These are phyloP conservation scores for Asarcornis scutulata DNA, from an alignment of 2,113 vertebrate genomes.

Conservation along the genomic window DNA sequence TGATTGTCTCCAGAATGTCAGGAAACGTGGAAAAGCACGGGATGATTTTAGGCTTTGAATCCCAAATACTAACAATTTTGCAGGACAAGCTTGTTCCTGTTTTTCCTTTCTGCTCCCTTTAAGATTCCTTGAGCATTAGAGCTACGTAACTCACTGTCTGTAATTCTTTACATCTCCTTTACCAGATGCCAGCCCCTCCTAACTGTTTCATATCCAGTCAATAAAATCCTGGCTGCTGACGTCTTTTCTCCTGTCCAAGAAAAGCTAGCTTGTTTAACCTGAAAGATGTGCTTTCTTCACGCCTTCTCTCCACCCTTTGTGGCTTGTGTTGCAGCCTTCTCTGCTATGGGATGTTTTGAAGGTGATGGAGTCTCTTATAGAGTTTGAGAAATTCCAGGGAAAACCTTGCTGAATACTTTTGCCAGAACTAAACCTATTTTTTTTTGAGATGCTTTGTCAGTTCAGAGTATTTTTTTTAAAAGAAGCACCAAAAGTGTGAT, in stretches of 20 bases:
- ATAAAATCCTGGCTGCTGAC: conserved; percentile 24
- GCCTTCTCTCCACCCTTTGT: not conserved
- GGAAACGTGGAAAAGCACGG: not conserved
- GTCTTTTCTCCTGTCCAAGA: not conserved
- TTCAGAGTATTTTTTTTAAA: not conserved
- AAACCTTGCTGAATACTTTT: not conserved
- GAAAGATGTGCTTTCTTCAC: not conserved
- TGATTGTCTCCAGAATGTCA: not conserved
- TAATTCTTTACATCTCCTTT: conserved; percentile 20
- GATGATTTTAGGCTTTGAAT: not conserved
- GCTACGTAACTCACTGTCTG: not conserved
- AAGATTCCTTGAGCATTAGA: not conserved
- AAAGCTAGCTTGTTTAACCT: not conserved
- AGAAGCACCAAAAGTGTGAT: not conserved
- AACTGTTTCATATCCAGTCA: not conserved
- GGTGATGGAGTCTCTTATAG: not conserved
- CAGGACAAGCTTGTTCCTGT: not conserved
- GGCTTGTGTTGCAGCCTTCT: not conserved
- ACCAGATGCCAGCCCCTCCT: not conserved
- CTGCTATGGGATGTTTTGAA: not conserved
- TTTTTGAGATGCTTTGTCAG: not conserved
- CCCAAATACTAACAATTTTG: not conserved
- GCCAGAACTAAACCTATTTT: not conserved
- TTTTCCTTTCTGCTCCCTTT: not conserved
- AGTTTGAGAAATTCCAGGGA: not conserved